Base-by-base conservation (phyloP, 2,113 vertebrate genomes). In the Pyrgilauda ruficollis region DNA sequence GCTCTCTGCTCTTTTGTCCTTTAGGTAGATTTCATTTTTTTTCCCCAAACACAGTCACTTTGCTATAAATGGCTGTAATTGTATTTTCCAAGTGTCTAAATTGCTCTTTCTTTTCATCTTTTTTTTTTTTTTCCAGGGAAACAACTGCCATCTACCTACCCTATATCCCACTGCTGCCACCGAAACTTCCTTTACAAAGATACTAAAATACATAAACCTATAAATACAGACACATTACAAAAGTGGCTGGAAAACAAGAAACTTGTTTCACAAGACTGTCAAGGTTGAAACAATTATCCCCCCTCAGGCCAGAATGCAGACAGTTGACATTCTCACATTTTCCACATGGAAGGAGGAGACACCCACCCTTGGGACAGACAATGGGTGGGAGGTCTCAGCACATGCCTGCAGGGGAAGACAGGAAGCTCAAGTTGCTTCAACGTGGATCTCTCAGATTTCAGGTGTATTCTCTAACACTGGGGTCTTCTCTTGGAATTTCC, bases 161-260 rank as follows among this genome's bases (percentile, higher is more conserved):
- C 41, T 82, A 44, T 52, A 90, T 50, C 18, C 50, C 59, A 67
- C 30, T 55, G 18, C 37, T 80, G 46, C 12, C 67, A 88, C 24
- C 0, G 12, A 94, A 91, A 80, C 17, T 83, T 59, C 33, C 46
- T 87, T 89, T 84, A 75, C 31, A 43, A 52, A 80, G 53, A 4
- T 75, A 27, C 41, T 81, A 72, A 90, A 92, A 81, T 13, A 92
- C 17, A 55, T 55, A 59, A 70, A 59, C 23, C 66, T 86, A 88
- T 80, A 96, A 95, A 95, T 88, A 86, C 7, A 74, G 20, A 26
- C 35, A 86, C 21, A 43, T 47, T 28, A 26, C 35, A 59, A 27
- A 67, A 93, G 26, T 16, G 22, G 4, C 37, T 79, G 79, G 55
- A 94, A 97, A 96, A 92, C n/a, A 92, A 84, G 80, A 92, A 89